Conservation (phyloP, 2,797 vertebrate genomes). For the Siniperca obscura region DNA sequence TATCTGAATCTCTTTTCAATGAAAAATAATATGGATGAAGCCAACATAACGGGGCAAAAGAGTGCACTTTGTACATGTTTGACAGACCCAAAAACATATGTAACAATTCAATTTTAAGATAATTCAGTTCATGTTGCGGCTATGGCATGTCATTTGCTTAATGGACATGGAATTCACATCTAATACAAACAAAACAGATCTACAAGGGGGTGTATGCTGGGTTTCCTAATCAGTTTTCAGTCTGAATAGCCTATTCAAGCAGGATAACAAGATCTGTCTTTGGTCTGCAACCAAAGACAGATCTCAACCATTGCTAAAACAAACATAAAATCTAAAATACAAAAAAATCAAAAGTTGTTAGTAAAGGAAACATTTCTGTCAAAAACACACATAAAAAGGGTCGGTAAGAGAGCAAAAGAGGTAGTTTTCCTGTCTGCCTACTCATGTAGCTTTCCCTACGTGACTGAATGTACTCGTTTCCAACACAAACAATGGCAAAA, state of each 20-base stretch:
- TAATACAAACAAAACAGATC: not conserved
- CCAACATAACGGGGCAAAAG: conserved; percentile 14
- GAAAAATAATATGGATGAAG: conserved; percentile 11
- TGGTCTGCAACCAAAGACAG: not conserved
- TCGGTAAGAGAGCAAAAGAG: not conserved
- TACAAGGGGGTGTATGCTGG: no score
- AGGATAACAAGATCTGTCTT: not conserved
- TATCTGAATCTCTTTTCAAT: not conserved
- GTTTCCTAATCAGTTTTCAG: not conserved
- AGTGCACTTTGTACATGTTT: conserved; percentile 67
- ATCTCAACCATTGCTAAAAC: not conserved
- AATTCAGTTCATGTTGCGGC: not conserved
- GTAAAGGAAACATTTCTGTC: not conserved
- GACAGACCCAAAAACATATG: conserved; percentile 71
- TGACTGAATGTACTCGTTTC: not conserved
- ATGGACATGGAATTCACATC: not conserved
- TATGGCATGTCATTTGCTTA: not conserved
- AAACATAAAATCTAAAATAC: not conserved
- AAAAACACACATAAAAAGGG: not conserved
- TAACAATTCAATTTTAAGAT: not conserved
- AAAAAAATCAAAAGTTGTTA: not conserved
- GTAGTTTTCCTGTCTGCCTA: not conserved
- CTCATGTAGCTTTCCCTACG: not conserved
- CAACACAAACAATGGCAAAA: not conserved
- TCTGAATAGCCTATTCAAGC: not conserved